Evolutionary conservation across 2,113 vertebrate species (phyloP).

Genomic region (Campylorhamphus procurvoides): DNA sequence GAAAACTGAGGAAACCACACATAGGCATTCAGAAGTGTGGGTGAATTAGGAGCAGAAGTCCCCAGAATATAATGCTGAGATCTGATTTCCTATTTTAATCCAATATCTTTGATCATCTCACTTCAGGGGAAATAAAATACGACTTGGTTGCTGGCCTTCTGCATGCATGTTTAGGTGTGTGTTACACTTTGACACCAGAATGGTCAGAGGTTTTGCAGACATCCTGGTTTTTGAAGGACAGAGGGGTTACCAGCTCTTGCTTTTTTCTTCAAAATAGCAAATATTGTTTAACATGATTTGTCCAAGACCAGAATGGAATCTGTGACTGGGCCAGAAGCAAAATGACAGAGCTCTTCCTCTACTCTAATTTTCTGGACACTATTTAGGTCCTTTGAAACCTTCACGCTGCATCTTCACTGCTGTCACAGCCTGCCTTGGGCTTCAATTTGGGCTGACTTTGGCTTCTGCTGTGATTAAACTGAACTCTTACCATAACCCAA

Average conservation of each 20-base stretch:
- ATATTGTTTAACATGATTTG: background rate
- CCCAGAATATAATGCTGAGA: background rate
- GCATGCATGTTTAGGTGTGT: background rate
- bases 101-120: background rate
- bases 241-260: background rate
- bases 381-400: conserved; percentile 37
- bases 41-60: background rate
- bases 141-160: background rate
- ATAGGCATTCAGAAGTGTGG: background rate
- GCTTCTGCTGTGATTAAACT: background rate
- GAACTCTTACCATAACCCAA: conserved; percentile 24
- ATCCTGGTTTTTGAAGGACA: background rate
- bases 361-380: background rate
- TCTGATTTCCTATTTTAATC: background rate
- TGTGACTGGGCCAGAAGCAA: background rate
- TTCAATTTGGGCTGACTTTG: background rate
- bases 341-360: background rate
- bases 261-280: background rate
- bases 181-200: background rate
- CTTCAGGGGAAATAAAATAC: background rate
- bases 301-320: background rate
- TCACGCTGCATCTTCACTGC: background rate
- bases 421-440: background rate
- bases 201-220: background rate
- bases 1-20: background rate